phyloP scores from a whole-genome alignment of 2,888 invertebrate species.

The Rhorus exstirpatorius region DNA sequence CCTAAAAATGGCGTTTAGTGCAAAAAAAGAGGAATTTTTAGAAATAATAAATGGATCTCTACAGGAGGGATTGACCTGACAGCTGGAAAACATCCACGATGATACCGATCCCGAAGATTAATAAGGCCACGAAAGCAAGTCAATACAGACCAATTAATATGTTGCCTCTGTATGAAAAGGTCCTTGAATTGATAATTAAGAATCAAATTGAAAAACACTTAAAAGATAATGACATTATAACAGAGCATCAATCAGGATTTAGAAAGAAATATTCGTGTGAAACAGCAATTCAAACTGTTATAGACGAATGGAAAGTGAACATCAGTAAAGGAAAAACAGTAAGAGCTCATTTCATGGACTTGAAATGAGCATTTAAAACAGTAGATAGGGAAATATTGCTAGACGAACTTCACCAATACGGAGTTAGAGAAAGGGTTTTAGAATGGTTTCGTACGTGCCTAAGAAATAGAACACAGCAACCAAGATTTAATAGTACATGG shows the following conservation, averaged over 20 bases:
- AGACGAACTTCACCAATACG: neutral
- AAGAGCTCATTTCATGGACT: neutral
- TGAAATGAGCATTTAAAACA: neutral
- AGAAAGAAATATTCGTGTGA: no score
- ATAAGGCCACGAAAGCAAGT: no score
- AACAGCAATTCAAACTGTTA: no score
- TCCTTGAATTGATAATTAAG: constrained; percentile 40
- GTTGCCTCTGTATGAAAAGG: no score
- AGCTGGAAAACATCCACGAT: no score
- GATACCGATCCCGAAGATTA: constrained; percentile 44
- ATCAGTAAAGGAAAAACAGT: neutral
- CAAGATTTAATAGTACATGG: constrained; percentile 51
- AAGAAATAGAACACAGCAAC: constrained; percentile 37
- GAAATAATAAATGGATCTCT: constrained; percentile 34
- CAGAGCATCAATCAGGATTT: no score
- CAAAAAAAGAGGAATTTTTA: neutral
- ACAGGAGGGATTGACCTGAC: constrained; percentile 22
- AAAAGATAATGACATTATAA: no score
- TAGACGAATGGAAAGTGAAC: no score
- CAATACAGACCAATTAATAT: constrained; percentile 57
- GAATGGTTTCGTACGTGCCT: constrained; percentile 10
- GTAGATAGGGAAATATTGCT: neutral
- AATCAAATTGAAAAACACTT: no score
- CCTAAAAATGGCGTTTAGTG: neutral
- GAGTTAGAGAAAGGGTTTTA: no score